Base-by-base conservation (phyloP, 1,140 invertebrate genomes). In the Apis cerana region DNA sequence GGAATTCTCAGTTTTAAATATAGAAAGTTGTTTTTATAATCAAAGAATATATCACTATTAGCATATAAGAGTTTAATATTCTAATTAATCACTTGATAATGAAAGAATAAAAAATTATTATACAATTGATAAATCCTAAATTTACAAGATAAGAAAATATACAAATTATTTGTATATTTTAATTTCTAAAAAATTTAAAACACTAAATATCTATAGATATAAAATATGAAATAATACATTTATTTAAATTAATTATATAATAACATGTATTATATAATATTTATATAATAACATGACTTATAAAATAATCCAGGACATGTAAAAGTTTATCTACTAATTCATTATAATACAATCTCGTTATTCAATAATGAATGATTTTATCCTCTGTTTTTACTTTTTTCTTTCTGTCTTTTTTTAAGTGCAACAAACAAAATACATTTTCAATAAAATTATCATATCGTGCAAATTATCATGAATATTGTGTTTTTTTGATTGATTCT, bases 281-380 rank as follows among this genome's bases (percentile, higher is more conserved):
- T n/a, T n/a, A n/a, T 33, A 2, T 11, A 43, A 70, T 52, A 79
- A 52, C 4, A 21, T 27, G n/a, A 19, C 61, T 61, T 70, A 70
- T 70, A n/a, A 79, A 79, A 61, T 79, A 70, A 52, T 19, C 19
- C 17, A 52, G 12, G 50, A 50, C 56, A n/a, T 69, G 33, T 56
- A 27, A 50, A 8, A 5, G 48, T 79, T 79, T 70, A 79, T 69
- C 65, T 50, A 17, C 2, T 12, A 21, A 52, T 52, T 52, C 3
- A 33, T 61, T 79, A 23, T 48, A 23, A 74, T 74, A n/a, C 56
- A 33, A 59, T 9, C 33, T 48, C 9, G 52, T 58, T 72, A 43
- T 72, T 72, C n/a, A 23, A 59, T 74, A 74, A 48, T 5, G 15
- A 74, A n/a, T 21, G 12, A 11, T 13, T 48, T 21, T 68, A 4